Evolutionary conservation across 2,888 invertebrate genomes (phyloP).

Genomic region (Leptogaster cylindrica): DNA sequence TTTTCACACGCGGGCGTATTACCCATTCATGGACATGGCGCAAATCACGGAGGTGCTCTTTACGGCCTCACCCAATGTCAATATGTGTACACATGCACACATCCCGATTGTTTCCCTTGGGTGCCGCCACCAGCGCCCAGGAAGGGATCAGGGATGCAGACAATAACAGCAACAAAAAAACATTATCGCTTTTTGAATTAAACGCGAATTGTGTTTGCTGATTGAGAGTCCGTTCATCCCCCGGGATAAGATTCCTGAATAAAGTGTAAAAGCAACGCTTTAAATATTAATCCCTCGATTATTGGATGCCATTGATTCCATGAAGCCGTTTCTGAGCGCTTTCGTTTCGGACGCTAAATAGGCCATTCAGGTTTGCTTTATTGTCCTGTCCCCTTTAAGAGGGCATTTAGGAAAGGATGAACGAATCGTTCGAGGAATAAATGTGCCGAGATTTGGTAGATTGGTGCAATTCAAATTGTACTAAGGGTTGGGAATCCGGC

Average conservation of each 20-base stretch:
- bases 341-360: slow-evolving; percentile 3
- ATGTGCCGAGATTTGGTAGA: too few relatives aligned
- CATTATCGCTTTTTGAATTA: slow-evolving; percentile 44
- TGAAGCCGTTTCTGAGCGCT: neutral
- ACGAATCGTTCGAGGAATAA: slow-evolving; percentile 21
- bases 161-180: slow-evolving; percentile 21
- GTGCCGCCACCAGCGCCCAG: neutral
- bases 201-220: slow-evolving; percentile 43
- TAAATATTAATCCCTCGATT: slow-evolving; percentile 30
- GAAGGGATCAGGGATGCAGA: slow-evolving; percentile 9
- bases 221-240: slow-evolving; percentile 31
- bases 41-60: slow-evolving; percentile 39
- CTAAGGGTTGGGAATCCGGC: too few relatives aligned
- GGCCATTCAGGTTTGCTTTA: neutral
- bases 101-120: slow-evolving; percentile 7
- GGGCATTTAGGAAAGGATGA: neutral
- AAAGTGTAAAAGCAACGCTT: slow-evolving; percentile 16
- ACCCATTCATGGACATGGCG: slow-evolving; percentile 30
- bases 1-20: slow-evolving; percentile 37
- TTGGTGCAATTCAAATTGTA: too few relatives aligned
- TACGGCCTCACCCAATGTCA: slow-evolving; percentile 44
- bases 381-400: neutral
- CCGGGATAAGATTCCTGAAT: slow-evolving; percentile 11
- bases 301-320: slow-evolving; percentile 5
- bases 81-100: slow-evolving; percentile 30